Evolutionary conservation across 2,113 vertebrate species (phyloP).

Genomic region (Saguinus imperator): DNA sequence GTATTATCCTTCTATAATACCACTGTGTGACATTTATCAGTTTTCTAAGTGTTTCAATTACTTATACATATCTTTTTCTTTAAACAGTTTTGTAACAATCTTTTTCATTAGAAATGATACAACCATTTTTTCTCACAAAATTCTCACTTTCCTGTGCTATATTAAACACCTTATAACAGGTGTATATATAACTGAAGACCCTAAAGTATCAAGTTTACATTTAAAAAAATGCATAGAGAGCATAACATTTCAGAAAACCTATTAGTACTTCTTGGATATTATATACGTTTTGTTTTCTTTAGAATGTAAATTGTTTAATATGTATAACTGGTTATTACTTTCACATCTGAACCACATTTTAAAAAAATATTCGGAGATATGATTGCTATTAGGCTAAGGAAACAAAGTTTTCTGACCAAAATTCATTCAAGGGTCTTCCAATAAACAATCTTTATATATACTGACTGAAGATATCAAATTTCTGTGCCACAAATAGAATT

Average conservation of each 20-base stretch:
- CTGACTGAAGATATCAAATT: slow-evolving; percentile 56
- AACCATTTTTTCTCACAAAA: slow-evolving; percentile 80
- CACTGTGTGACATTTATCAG: slow-evolving; percentile 44
- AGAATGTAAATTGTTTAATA: slow-evolving; percentile 58
- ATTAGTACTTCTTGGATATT: slow-evolving; percentile 55
- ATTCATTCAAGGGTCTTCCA: neutral
- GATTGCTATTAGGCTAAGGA: slow-evolving; percentile 56
- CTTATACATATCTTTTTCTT: neutral
- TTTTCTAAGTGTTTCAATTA: slow-evolving; percentile 38
- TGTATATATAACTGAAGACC: slow-evolving; percentile 82
- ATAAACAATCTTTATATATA: slow-evolving; percentile 27
- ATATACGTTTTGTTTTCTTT: slow-evolving; percentile 51
- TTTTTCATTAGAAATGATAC: slow-evolving; percentile 64
- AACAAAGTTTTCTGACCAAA: slow-evolving; percentile 67
- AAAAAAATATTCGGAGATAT: slow-evolving; percentile 13
- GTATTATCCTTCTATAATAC: slow-evolving; percentile 46
- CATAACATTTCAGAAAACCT: slow-evolving; percentile 66
- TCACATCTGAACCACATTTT: slow-evolving; percentile 60
- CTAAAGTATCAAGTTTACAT: slow-evolving; percentile 79
- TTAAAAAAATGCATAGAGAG: slow-evolving; percentile 76
- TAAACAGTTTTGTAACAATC: slow-evolving; percentile 41
- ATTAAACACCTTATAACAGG: slow-evolving; percentile 87
- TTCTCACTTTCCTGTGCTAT: slow-evolving; percentile 85
- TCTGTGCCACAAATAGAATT: slow-evolving; percentile 71
- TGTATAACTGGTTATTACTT: slow-evolving; percentile 66